phyloP scores from a whole-genome alignment of 2,888 invertebrate species.

The Sinotaia quadrata region DNA sequence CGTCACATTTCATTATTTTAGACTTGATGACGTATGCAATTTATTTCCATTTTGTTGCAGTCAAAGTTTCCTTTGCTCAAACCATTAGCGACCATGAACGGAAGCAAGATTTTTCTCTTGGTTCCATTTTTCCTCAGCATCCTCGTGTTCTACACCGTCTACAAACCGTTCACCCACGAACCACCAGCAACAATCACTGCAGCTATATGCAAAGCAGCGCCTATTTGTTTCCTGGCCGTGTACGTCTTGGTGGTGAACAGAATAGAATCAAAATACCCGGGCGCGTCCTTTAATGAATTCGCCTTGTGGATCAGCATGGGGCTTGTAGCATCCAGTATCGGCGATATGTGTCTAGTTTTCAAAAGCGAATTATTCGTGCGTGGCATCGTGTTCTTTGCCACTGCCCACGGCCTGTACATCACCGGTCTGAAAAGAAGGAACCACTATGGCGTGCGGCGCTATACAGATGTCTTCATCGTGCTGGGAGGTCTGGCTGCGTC shows the following conservation, averaged over 20 bases:
- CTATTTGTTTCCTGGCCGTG: neutral
- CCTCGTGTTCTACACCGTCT: too few species aligned
- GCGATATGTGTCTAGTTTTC: neutral
- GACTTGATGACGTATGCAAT: too few species aligned
- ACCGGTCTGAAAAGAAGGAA: neutral
- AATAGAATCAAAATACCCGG: neutral
- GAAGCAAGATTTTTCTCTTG: too few species aligned
- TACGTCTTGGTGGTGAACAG: neutral
- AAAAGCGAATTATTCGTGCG: neutral
- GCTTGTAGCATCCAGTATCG: neutral
- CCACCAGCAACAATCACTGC: too few species aligned
- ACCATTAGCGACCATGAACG: too few species aligned
- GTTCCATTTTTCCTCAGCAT: too few species aligned
- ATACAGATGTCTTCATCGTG: neutral
- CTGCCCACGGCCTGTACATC: neutral
- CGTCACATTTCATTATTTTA: too few species aligned
- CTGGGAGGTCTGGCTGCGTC: neutral
- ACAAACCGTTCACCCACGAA: too few species aligned
- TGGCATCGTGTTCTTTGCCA: neutral
- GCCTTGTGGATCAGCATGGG: neutral
- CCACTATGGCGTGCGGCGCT: neutral
- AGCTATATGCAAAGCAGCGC: neutral
- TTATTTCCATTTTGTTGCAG: too few species aligned
- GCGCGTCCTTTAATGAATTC: neutral
- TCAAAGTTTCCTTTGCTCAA: too few species aligned